Percentiles rank a stretch among this genome's conserved stretches.
These are phyloP conservation scores for Crypturellus undulatus DNA, from an alignment of 2,113 vertebrate genomes.

Conservation along the genomic window DNA sequence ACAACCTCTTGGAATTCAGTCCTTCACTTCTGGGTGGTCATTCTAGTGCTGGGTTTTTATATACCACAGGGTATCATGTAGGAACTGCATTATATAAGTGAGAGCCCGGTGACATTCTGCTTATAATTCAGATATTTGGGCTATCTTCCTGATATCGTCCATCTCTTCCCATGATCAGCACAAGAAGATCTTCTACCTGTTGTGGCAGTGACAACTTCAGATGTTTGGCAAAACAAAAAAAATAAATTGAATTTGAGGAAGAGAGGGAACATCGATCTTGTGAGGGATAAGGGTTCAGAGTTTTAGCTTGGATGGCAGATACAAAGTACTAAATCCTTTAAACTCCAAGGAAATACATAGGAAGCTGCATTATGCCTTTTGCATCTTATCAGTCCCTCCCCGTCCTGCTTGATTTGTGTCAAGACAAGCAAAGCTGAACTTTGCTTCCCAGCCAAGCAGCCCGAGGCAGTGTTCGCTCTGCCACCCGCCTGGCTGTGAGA, in stretches of 20 bases:
- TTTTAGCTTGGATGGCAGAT: not conserved
- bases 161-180: slow-evolving; percentile 7
- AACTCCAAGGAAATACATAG: not conserved
- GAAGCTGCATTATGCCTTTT: not conserved
- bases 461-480: not conserved
- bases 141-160: not conserved
- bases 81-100: slow-evolving; percentile 36
- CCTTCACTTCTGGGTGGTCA: slow-evolving; percentile 79
- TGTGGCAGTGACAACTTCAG: not conserved
- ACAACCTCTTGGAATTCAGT: slow-evolving; percentile 39
- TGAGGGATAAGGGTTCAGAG: not conserved
- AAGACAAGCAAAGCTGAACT: not conserved
- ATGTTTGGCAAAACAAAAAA: not conserved
- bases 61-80: not conserved
- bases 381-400: not conserved
- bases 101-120: slow-evolving; percentile 50
- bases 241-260: not conserved
- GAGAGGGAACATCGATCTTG: not conserved
- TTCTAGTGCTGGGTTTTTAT: slow-evolving; percentile 36
- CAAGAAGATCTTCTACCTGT: not conserved
- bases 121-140: slow-evolving; percentile 49
- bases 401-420: not conserved
- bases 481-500: not conserved
- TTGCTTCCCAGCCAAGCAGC: not conserved
- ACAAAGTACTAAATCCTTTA: not conserved